Conservation (phyloP, 53 echinoderm and acorn worm species). For the Holothuria scabra region DNA sequence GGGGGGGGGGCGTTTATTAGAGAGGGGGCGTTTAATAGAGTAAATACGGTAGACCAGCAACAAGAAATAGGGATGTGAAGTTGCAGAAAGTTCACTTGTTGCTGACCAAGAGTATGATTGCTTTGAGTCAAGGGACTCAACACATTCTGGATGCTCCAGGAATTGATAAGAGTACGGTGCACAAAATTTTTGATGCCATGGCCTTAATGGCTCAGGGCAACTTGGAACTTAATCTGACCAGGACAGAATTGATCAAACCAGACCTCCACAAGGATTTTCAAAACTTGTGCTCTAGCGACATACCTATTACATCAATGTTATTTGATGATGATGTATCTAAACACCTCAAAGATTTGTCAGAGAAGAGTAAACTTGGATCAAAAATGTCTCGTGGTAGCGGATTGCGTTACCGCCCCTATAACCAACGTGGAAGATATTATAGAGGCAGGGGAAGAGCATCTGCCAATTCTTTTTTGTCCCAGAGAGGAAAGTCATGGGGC, state of each 20-base stretch:
- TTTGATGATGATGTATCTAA: conserved; percentile 14
- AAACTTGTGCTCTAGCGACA: neutral
- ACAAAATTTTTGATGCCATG: too few relatives aligned
- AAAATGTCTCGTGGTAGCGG: conserved; percentile 10
- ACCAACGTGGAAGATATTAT: conserved; percentile 3
- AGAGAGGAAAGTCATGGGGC: too few relatives aligned
- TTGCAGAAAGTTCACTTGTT: too few relatives aligned
- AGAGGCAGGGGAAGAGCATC: too few relatives aligned
- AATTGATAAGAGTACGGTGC: neutral
- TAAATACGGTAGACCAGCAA: too few relatives aligned
- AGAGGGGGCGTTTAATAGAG: too few relatives aligned
- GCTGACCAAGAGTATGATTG: neutral
- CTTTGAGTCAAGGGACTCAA: too few relatives aligned
- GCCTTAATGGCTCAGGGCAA: neutral
- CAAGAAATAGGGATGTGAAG: too few relatives aligned
- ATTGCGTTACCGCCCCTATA: conserved; percentile 21
- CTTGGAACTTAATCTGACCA: neutral
- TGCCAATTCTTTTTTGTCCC: too few relatives aligned
- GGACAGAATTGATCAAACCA: too few relatives aligned
- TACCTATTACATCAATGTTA: conserved; percentile 8
- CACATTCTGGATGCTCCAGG: neutral
- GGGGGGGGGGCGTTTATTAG: too few relatives aligned
- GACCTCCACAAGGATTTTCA: too few relatives aligned
- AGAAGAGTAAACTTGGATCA: conserved; percentile 2
- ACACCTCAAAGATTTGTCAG: conserved; percentile 3